A percentile compares a stretch with the other conserved stretches of the same genome.
Evolutionary conservation across 37 sponge, comb jelly and placozoan genomes (phyloP).

Genomic region (Aphrocallistes beatrix): DNA sequence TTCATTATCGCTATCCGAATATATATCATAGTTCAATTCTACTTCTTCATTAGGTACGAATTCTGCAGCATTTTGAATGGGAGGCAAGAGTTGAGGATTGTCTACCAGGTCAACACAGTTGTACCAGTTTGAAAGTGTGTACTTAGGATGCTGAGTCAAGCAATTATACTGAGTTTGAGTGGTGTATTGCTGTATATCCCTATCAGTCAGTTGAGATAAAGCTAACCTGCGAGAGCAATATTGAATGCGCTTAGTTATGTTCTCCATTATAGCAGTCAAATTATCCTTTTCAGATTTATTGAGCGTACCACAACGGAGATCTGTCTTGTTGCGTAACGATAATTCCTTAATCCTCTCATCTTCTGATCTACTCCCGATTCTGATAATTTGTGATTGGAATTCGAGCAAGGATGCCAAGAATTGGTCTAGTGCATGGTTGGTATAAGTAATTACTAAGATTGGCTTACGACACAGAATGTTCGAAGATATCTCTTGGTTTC

Average conservation of each 20-base stretch:
- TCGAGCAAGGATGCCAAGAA: conserved; percentile 34
- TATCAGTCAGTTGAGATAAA: background rate
- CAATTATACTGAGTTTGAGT: background rate
- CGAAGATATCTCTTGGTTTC: background rate
- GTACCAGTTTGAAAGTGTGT: background rate
- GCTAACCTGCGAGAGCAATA: background rate
- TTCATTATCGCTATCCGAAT: background rate
- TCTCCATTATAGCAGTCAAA: background rate
- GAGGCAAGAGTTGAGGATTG: background rate
- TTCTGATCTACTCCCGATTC: conserved; percentile 48
- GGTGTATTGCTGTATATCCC: background rate
- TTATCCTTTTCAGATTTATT: background rate
- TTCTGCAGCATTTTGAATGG: background rate
- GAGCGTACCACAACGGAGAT: background rate
- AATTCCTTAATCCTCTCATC: conserved; percentile 28
- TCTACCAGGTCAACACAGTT: background rate
- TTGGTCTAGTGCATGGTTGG: conserved; percentile 65
- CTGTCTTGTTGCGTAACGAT: conserved; percentile 20
- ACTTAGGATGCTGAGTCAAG: background rate
- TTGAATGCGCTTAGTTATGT: background rate
- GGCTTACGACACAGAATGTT: conserved; percentile 18
- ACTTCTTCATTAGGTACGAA: background rate
- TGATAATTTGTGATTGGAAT: conserved; percentile 8
- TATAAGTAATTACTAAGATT: conserved; percentile 51
- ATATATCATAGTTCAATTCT: background rate